A percentile compares a stretch with the other conserved stretches of the same genome.
These are phyloP conservation scores for Sclerurus mexicanus DNA, from an alignment of 2,113 vertebrate genomes.

Conservation along the genomic window DNA sequence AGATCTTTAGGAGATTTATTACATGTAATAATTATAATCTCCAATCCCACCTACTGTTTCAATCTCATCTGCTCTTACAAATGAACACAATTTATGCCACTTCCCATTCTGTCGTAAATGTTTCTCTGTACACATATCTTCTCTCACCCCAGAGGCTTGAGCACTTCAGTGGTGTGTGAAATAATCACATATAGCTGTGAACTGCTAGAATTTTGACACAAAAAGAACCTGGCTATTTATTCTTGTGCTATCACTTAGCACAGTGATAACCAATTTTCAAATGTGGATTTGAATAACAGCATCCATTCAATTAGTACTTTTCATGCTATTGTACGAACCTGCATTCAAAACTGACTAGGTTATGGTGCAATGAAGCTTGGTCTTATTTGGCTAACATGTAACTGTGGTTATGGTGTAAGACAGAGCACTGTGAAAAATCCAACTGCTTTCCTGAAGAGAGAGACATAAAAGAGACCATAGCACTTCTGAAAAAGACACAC, in stretches of 20 bases:
- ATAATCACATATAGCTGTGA: neutral
- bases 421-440: neutral
- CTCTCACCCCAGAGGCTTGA: neutral
- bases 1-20: slow-evolving; percentile 3
- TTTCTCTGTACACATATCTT: neutral
- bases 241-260: neutral
- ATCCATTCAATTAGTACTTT: neutral
- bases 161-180: neutral
- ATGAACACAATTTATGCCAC: neutral
- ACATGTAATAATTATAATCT: neutral
- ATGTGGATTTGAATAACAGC: neutral
- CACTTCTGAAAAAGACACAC: neutral
- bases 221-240: neutral
- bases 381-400: neutral
- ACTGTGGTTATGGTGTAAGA: neutral
- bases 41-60: neutral
- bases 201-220: neutral
- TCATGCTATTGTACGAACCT: neutral
- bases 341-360: neutral
- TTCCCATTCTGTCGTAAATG: neutral
- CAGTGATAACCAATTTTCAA: neutral
- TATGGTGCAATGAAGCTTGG: neutral
- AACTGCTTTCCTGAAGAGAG: neutral
- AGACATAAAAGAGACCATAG: neutral
- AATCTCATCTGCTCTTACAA: neutral